A percentile compares a stretch with the other conserved stretches of the same genome.
Evolutionary conservation across 2,888 invertebrate genomes (phyloP).

Genomic region (Sphecodes monilicornis): DNA sequence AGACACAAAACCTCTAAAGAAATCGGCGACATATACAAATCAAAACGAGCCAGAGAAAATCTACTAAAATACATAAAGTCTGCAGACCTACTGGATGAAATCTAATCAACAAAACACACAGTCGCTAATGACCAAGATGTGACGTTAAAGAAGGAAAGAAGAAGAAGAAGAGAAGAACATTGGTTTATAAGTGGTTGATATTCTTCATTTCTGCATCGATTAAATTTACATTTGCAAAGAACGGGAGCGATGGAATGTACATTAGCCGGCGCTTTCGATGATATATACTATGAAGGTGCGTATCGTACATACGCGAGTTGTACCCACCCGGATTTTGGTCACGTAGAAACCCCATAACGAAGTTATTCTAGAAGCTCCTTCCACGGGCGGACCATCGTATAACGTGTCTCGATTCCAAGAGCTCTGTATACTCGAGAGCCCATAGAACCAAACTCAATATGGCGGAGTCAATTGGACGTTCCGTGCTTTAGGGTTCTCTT

Average conservation of each 20-base stretch:
- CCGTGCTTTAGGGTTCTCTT: conserved; percentile 76
- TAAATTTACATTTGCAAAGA: not conserved
- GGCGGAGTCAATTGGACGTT: conserved; percentile 82
- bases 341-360: conserved; percentile 80
- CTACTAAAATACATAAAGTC: too few species aligned
- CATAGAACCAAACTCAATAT: conserved; percentile 84
- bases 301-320: conserved; percentile 31
- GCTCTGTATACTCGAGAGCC: conserved; percentile 80
- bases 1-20: too few species aligned
- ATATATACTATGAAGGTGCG: conserved; percentile 30
- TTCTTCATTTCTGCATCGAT: not conserved
- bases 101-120: too few species aligned
- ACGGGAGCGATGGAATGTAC: not conserved
- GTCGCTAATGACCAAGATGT: too few species aligned
- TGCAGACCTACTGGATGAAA: too few species aligned
- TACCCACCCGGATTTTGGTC: conserved; percentile 77
- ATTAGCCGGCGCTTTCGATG: not conserved
- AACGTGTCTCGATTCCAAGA: conserved; percentile 76
- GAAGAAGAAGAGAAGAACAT: too few species aligned
- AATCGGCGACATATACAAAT: too few species aligned
- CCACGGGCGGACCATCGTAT: conserved; percentile 71
- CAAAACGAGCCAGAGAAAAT: too few species aligned
- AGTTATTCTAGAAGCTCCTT: conserved; percentile 76
- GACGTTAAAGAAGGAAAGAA: too few species aligned
- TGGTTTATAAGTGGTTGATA: too few species aligned